Conservation (phyloP, 2,797 vertebrate species). For the Aldrovandia affinis region DNA sequence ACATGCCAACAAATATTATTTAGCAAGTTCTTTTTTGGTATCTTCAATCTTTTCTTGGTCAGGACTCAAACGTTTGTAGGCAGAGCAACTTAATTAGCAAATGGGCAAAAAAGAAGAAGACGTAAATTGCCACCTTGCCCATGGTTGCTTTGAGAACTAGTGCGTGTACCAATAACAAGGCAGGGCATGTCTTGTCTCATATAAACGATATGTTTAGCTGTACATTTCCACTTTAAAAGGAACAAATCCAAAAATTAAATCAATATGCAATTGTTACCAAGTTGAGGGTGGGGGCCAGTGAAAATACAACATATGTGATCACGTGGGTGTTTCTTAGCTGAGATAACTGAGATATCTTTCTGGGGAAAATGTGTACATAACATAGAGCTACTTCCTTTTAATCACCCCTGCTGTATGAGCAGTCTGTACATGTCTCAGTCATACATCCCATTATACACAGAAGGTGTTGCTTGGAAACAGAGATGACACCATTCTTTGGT, state of each 20-base stretch:
- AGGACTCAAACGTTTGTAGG: no score
- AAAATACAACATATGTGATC: background rate
- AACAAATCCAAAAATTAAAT: background rate
- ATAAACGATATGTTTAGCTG: background rate
- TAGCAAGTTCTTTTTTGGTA: no score
- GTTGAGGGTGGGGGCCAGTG: background rate
- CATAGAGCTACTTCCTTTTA: background rate
- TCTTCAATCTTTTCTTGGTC: no score
- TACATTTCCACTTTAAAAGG: background rate
- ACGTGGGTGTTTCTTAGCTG: background rate
- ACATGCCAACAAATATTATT: no score
- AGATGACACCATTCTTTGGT: background rate
- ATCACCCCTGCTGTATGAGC: background rate
- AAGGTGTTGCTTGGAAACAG: slow-evolving; percentile 6
- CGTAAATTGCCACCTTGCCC: no score
- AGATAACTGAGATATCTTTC: background rate
- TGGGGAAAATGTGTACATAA: background rate
- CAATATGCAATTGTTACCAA: background rate
- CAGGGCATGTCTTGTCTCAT: background rate
- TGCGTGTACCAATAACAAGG: background rate
- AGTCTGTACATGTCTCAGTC: background rate
- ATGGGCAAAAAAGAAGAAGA: no score
- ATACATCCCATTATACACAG: background rate
- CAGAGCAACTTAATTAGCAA: no score
- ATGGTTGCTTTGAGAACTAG: background rate